Percentiles rank a stretch among this genome's conserved stretches.
phyloP scores from a whole-genome alignment of 1,140 invertebrate genomes.

The Liolophura sinensis region DNA sequence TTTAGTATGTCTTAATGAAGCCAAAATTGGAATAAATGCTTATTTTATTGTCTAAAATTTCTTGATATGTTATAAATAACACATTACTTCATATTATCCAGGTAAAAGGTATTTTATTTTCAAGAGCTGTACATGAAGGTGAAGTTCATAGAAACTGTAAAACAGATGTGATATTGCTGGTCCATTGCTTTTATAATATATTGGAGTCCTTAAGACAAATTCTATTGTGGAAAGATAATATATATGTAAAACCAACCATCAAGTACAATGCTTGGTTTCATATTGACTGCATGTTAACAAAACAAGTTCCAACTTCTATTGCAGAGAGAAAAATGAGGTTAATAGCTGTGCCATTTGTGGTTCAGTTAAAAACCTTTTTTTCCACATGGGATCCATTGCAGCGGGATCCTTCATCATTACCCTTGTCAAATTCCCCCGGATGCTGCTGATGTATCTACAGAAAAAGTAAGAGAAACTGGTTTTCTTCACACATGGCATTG shows the following conservation, averaged over 20 bases:
- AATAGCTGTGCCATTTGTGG: slow-evolving; percentile 60
- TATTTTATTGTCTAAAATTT: no score
- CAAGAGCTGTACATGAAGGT: no score
- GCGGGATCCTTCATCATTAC: slow-evolving; percentile 90
- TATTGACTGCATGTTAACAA: background rate
- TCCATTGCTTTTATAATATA: no score
- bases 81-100: no score
- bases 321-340: slow-evolving; percentile 69
- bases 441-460: slow-evolving; percentile 83
- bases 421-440: slow-evolving; percentile 83
- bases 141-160: no score
- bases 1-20: no score
- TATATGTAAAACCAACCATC: background rate
- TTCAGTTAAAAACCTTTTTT: slow-evolving; percentile 71
- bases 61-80: no score
- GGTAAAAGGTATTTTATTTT: no score
- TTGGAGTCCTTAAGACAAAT: no score
- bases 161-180: no score
- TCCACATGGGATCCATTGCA: slow-evolving; percentile 89
- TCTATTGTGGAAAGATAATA: no score
- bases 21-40: no score
- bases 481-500: background rate
- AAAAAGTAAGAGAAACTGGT: slow-evolving; percentile 71
- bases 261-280: background rate
- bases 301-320: slow-evolving; percentile 31